These are phyloP conservation scores for Nautilus pompilius DNA, from an alignment of 1,140 invertebrate species.

Conservation along the genomic window DNA sequence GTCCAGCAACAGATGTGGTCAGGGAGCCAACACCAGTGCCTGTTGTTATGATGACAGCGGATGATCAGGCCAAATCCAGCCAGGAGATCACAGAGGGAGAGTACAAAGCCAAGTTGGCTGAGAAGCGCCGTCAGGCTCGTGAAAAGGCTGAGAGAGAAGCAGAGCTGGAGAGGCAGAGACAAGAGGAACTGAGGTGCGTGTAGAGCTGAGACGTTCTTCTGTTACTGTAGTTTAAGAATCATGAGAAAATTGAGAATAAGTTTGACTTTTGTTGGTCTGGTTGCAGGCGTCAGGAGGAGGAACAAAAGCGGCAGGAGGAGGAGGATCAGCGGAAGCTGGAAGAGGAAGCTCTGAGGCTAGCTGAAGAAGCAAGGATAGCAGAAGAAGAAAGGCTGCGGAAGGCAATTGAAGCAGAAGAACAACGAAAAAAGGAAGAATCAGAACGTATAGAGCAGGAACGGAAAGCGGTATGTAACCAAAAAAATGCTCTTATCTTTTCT, in stretches of 20 bases:
- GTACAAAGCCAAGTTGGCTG: constrained; percentile 50
- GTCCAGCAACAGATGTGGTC: not conserved
- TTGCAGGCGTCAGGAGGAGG: constrained; percentile 40
- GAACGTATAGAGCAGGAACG: constrained; percentile 39
- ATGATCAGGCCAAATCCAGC: not conserved
- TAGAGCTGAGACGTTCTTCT: not conserved
- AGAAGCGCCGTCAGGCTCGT: constrained; percentile 44
- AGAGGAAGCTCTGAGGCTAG: constrained; percentile 38
- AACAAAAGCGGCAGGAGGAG: constrained; percentile 36
- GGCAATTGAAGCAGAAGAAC: constrained; percentile 48
- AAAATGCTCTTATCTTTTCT: too few species aligned
- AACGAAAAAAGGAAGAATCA: constrained; percentile 39
- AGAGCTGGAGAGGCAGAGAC: constrained; percentile 42
- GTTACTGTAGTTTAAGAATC: not conserved
- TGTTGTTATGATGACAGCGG: not conserved
- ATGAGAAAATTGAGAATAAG: not conserved
- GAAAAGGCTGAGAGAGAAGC: constrained; percentile 50
- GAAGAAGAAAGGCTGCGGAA: constrained; percentile 46
- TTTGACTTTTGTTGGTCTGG: constrained; percentile 1
- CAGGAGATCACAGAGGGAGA: constrained; percentile 37
- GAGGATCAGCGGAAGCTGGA: constrained; percentile 39
- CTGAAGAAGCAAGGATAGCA: constrained; percentile 33
- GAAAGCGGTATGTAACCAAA: constrained; percentile 27
- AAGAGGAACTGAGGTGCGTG: constrained; percentile 36
- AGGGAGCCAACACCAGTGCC: not conserved